These are phyloP conservation scores for Pedetes capensis DNA, from an alignment of 2,113 vertebrate species.

Conservation along the genomic window DNA sequence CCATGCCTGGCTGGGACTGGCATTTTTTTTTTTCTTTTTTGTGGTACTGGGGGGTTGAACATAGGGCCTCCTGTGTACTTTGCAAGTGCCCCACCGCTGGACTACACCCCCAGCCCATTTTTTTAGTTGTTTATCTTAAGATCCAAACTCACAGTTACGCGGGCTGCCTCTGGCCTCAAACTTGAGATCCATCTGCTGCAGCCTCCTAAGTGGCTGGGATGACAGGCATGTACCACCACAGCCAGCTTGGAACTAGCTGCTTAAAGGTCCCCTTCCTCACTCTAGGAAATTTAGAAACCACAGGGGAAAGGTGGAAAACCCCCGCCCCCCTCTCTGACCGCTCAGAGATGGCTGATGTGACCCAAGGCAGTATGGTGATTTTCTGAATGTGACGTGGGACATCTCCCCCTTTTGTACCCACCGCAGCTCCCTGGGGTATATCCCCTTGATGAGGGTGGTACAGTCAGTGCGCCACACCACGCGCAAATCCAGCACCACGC, in stretches of 20 bases:
- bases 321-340: not conserved
- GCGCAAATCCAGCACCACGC: conserved; percentile 89
- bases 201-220: no score
- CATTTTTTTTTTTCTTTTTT: no score
- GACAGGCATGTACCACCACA: no score
- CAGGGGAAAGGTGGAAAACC: not conserved
- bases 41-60: no score
- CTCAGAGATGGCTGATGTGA: not conserved
- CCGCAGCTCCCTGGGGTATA: conserved; percentile 86
- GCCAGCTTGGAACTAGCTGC: not conserved
- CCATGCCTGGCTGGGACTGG: no score
- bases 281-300: not conserved
- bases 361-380: not conserved
- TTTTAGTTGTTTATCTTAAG: no score
- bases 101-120: not conserved
- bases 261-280: not conserved
- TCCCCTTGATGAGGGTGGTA: conserved; percentile 93
- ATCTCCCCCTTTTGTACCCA: not conserved
- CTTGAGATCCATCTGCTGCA: no score
- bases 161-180: no score
- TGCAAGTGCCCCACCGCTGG: not conserved
- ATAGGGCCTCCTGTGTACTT: not conserved
- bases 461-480: conserved; percentile 94
- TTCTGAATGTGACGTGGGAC: not conserved
- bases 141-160: no score